Evolutionary conservation across 2,113 vertebrate species (phyloP).

Genomic region (Pelusios castaneus): DNA sequence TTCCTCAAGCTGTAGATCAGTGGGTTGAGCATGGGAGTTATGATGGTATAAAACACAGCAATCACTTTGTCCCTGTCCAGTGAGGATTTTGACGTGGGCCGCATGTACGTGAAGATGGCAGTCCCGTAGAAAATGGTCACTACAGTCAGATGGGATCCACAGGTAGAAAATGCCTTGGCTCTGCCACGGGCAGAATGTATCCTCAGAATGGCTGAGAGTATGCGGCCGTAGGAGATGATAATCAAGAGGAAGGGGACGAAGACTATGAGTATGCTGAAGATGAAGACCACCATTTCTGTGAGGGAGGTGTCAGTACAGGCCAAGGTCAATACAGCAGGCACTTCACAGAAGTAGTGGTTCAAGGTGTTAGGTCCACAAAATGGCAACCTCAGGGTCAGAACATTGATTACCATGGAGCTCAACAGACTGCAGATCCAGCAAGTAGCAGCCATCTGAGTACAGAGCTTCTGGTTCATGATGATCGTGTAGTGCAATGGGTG

Average conservation of each 20-base stretch:
- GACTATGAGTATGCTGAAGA: conserved; percentile 26
- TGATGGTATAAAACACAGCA: conserved; percentile 54
- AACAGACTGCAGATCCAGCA: conserved; percentile 66
- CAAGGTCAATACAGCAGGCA: conserved; percentile 45
- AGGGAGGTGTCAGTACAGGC: conserved; percentile 33
- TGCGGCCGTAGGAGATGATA: conserved; percentile 18
- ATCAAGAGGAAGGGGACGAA: conserved; percentile 60
- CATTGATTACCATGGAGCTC: conserved; percentile 54
- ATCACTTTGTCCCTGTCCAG: conserved; percentile 52
- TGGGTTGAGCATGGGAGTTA: conserved; percentile 55
- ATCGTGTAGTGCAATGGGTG: conserved; percentile 62
- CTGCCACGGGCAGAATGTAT: neutral
- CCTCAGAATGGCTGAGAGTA: conserved; percentile 23
- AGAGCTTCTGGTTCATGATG: conserved; percentile 44
- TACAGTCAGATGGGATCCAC: conserved; percentile 45
- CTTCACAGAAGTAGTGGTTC: conserved; percentile 63
- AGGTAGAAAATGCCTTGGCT: conserved; percentile 57
- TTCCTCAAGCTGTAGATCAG: conserved; percentile 61
- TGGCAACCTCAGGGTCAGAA: conserved; percentile 40
- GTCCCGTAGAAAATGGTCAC: conserved; percentile 50
- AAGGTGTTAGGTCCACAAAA: conserved; percentile 61
- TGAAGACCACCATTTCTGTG: conserved; percentile 31
- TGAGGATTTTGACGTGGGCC: conserved; percentile 2
- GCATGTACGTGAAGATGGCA: conserved; percentile 52
- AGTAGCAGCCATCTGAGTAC: conserved; percentile 37